Percentiles rank a stretch among this genome's conserved stretches.
phyloP scores from a whole-genome alignment of 37 sponge, comb jelly and placozoan genomes.

The Amphimedon queenslandica region DNA sequence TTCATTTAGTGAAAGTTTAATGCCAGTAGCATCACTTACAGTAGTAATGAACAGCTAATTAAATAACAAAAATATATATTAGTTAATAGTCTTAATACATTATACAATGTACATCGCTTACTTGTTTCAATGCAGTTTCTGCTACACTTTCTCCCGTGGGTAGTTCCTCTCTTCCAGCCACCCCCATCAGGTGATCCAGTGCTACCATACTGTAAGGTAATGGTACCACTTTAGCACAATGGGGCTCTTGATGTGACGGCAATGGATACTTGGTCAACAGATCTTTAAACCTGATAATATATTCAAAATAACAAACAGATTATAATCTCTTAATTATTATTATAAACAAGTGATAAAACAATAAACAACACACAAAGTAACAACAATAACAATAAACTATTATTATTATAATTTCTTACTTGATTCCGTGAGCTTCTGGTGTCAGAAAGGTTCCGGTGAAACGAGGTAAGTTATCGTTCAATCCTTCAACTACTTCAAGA shows the following conservation, averaged over 20 bases:
- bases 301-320: background rate
- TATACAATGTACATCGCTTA: background rate
- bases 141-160: background rate
- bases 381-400: too few species aligned
- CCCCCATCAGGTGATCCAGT: constrained; percentile 80
- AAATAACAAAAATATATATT: too few species aligned
- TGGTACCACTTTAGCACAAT: constrained; percentile 58
- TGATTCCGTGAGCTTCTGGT: constrained; percentile 60
- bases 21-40: background rate
- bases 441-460: constrained; percentile 72
- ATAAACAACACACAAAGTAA: too few species aligned
- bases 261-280: constrained; percentile 22
- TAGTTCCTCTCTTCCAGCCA: constrained; percentile 21
- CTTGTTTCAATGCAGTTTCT: constrained; percentile 36
- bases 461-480: constrained; percentile 1
- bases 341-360: background rate
- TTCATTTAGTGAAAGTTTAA: background rate
- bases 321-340: too few species aligned
- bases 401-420: too few species aligned
- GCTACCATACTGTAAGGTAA: constrained; percentile 72
- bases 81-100: background rate
- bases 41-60: background rate
- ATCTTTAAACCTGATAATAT: constrained; percentile 7
- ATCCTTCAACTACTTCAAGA: constrained; percentile 27
- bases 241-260: constrained; percentile 21